Evolutionary conservation across 2,113 vertebrate species (phyloP), one percentile per base, ranked within the genome.

Genomic region (Podiceps cristatus): DNA sequence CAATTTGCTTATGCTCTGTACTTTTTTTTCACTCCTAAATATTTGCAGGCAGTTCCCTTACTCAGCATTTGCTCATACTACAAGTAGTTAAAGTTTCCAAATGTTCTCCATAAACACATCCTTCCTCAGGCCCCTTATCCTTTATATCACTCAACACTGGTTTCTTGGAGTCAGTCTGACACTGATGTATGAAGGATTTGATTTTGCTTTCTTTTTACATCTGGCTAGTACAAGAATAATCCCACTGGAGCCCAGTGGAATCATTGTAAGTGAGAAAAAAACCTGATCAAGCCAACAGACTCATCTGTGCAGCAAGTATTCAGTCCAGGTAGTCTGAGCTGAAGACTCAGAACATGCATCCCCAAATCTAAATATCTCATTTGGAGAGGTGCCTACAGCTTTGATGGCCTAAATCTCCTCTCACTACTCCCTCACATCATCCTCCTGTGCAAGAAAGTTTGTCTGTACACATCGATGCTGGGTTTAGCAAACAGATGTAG

Each of bases 171-270:
- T 92, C 66, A 31, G 53, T 81, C 86, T 96, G 96, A 96, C 94
- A 91, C 60, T 97, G 96, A 96, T 97, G 74, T 94, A 95, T 87
- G 84, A 91, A 96, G 91, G 91, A 94, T 95, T 93, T 91, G 86
- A 97, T 96, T 96, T 95, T 96, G 93, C 94, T 95, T 96, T 96
- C 69, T 80, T 96, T 95, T 83, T 96, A 60, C 95, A 93, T 95
- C 91, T 96, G 96, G 89, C 44, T 89, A 87, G 63, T 91, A 49
- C 91, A 69, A 64, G 74, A 91, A 59, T 90, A 97, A 97, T 97
- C 94, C 93, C 93, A 47, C 63, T 59, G 86, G 94, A 97, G 94
- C 63, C 63, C 87, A 86, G 33, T 82, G 66, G 91, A 96, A 62
- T 87, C 7, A 1, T 35, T 91, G 45, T 35, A 85, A 96, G 95